phyloP scores from a whole-genome alignment of 2,113 vertebrate species.

The Nematolebias whitei region DNA sequence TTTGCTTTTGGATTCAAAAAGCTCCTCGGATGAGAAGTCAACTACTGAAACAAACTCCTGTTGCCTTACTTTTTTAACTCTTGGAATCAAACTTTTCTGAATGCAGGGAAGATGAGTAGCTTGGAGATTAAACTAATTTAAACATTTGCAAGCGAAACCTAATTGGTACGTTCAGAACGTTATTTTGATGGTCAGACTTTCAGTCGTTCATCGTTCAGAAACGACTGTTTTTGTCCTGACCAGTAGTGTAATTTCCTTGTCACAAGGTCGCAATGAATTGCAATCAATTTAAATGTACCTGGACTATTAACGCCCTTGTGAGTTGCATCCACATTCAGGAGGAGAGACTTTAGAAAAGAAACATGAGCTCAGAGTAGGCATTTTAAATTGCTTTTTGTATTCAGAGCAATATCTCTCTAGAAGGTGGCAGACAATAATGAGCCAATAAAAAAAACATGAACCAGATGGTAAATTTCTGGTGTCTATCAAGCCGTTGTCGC shows the following conservation, averaged over 20 bases:
- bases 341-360: neutral
- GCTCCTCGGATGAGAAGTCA: too few species aligned
- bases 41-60: too few species aligned
- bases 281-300: neutral
- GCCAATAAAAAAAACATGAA: conserved; percentile 4
- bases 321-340: neutral
- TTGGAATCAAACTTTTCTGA: too few species aligned
- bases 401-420: conserved; percentile 3
- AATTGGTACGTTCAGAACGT: neutral
- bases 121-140: too few species aligned
- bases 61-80: too few species aligned
- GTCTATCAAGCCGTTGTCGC: conserved; percentile 15
- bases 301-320: neutral
- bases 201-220: conserved; percentile 1
- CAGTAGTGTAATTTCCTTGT: neutral
- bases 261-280: neutral
- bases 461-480: conserved; percentile 17
- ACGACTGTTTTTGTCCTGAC: neutral
- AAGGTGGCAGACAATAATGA: neutral
- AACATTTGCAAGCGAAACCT: neutral
- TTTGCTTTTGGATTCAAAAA: too few species aligned
- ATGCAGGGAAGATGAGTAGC: too few species aligned
- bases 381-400: conserved; percentile 1
- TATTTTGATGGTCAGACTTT: neutral
- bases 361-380: neutral